Percentiles rank a stretch among this genome's conserved stretches.
phyloP scores from a whole-genome alignment of 1,140 invertebrate genomes.

The Zaprionus kolodkinae region DNA sequence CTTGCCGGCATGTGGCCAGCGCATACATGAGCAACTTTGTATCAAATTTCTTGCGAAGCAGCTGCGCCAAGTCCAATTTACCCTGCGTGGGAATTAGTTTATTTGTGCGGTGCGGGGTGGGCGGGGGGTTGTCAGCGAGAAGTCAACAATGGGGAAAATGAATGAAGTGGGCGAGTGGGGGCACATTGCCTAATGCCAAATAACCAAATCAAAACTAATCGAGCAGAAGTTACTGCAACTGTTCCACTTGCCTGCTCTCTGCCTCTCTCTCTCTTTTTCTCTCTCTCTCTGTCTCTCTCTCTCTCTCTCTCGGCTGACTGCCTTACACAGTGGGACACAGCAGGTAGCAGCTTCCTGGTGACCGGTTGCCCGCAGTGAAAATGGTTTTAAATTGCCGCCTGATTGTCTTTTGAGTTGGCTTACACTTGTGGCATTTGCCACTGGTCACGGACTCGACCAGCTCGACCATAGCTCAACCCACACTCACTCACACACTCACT shows the following conservation, averaged over 20 bases:
- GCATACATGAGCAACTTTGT: slow-evolving; percentile 44
- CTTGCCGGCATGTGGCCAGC: slow-evolving; percentile 1
- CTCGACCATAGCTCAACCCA: not conserved
- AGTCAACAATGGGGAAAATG: slow-evolving; percentile 30
- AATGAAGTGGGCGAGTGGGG: slow-evolving; percentile 43
- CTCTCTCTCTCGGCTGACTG: not conserved
- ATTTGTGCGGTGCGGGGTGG: slow-evolving; percentile 31
- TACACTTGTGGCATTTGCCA: slow-evolving; percentile 62
- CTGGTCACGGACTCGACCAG: slow-evolving; percentile 29
- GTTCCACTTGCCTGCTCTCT: slow-evolving; percentile 14
- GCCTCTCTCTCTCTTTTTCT: no score
- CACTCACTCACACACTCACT: not conserved
- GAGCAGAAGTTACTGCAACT: slow-evolving; percentile 77
- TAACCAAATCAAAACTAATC: slow-evolving; percentile 83
- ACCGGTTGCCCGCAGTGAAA: slow-evolving; percentile 69
- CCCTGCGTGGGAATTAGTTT: slow-evolving; percentile 56
- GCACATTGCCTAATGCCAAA: slow-evolving; percentile 73
- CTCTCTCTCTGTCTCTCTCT: not conserved
- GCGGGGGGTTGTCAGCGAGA: not conserved
- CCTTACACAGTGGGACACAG: slow-evolving; percentile 35
- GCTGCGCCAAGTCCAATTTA: slow-evolving; percentile 26
- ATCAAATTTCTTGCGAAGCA: slow-evolving; percentile 43
- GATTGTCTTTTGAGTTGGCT: slow-evolving; percentile 77
- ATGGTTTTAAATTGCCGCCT: slow-evolving; percentile 81
- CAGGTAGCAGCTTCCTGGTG: slow-evolving; percentile 61